Percentiles rank a stretch among this genome's conserved stretches.
Evolutionary conservation across 2,888 invertebrate species (phyloP).

Genomic region (Papilio elwesi): DNA sequence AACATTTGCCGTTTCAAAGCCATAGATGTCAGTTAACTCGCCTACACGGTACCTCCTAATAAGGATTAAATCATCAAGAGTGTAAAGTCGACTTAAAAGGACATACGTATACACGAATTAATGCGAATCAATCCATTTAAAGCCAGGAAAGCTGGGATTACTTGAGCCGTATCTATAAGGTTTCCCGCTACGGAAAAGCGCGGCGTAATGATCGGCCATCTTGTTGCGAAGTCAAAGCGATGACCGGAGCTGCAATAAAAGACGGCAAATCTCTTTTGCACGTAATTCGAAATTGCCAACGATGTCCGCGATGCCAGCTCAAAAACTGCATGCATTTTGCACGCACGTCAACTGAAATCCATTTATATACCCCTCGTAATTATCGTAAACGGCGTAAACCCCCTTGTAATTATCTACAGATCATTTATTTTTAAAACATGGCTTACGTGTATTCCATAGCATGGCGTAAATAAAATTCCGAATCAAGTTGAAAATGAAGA

Average conservation of each 20-base stretch:
- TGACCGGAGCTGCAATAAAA: conserved; percentile 63
- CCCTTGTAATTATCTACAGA: neutral
- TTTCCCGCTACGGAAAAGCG: conserved; percentile 21
- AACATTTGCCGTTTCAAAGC: conserved; percentile 62
- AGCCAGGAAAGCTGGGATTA: conserved; percentile 31
- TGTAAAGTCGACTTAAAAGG: conserved; percentile 45
- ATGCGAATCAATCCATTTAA: conserved; percentile 30
- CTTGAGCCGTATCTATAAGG: conserved; percentile 11
- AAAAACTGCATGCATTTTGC: conserved; percentile 46
- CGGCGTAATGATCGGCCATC: conserved; percentile 26
- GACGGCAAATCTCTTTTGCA: conserved; percentile 73
- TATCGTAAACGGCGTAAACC: no score
- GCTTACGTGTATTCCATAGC: neutral
- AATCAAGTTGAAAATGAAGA: no score
- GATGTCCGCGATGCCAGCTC: conserved; percentile 52
- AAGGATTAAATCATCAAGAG: conserved; percentile 54
- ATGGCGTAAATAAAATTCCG: neutral
- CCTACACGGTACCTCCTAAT: conserved; percentile 51
- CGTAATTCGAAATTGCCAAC: conserved; percentile 79
- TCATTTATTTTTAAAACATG: conserved; percentile 1
- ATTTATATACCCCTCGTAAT: neutral
- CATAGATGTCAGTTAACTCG: conserved; percentile 57
- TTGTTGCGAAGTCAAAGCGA: conserved; percentile 36
- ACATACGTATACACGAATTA: conserved; percentile 17
- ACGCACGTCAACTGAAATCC: conserved; percentile 39